Evolutionary conservation across 2,888 invertebrate genomes (phyloP), one percentile per base, ranked within the genome.

Genomic region (Pheosia gnoma): DNA sequence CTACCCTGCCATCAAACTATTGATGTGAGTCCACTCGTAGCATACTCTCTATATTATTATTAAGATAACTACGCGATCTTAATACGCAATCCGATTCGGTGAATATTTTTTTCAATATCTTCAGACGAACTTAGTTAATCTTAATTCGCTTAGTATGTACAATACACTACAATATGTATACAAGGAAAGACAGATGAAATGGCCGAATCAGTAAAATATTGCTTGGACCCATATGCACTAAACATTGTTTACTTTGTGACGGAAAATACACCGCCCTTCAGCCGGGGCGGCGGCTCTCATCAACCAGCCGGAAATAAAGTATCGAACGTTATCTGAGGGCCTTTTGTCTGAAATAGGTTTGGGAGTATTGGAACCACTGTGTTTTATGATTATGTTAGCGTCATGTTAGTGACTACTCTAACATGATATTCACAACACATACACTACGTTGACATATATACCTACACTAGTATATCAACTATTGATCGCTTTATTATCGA

Each of bases 281-380:
- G 55, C n/a, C 39, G 55, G 25, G 25, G 55, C 53, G 9, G 53
- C 3, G 51, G 39, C 39, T 55, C 55, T 55, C 55, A 55, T 55
- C 55, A 55, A 55, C 55, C 7, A 39, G 39, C 9, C 55, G 55
- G 55, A 55, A 55, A 55, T 55, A 55, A 55, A 55, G 39, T 55
- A 55, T 55, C 55, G 55, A 55, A 39, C 55, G 55, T 55, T 55
- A 55, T 55, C 39, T 39, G 55, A 55, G 39, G 8, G 55, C n/a
- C 55, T 39, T 55, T 39, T 55, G 13, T 55, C 55, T 55, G 38
- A 39, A 39, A 55, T 39, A n/a, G 39, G 39, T 39, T 55, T 55
- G 55, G n/a, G n/a, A n/a, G 13, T 13, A 39, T 55, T 7, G 55
- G 13, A 39, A 55, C 55, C n/a, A 55, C 6, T 38, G 37, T 55